Base-by-base conservation (phyloP, 2,888 invertebrate species). In the Bursaphelenchus okinawaensis region DNA sequence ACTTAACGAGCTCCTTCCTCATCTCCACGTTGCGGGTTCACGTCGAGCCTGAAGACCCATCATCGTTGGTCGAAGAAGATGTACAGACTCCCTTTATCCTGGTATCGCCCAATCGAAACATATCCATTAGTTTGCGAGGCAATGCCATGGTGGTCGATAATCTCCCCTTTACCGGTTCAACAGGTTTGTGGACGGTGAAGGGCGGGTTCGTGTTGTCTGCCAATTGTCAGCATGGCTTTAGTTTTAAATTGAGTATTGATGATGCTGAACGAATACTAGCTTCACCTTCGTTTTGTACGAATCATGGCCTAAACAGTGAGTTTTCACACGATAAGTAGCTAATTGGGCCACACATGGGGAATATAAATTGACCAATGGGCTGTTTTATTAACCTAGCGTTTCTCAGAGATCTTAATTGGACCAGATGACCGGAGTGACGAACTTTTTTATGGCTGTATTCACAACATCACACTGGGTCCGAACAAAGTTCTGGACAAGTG, bases 371-470 rank as follows among this genome's bases (percentile, higher is more conserved):
- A 16, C n/a, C 40, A 16, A 40, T 40, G 40, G 40, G 40, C 40
- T 40, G 40, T 3, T 40, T 40, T 40, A 40, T 40, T 12, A n/a
- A 4, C 40, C n/a, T n/a, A n/a, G n/a, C n/a, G n/a, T n/a, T n/a
- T n/a, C 68, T 52, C 51, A 70, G 70, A 69, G 27, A 57, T 70
- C 12, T 31, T 70, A 20, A 64, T 70, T 29, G 70, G 70, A n/a
- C 70, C 70, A 26, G 70, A 70, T 26, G 68, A 70, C 31, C 54
- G 63, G 8, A 54, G 40, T 23, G 27, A 50, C 27, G 63, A 70
- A 24, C 51, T 64, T 20, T 70, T 79, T 27, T 70, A 69, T 56
- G 79, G 79, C n/a, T 79, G 79, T 57, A 63, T 79, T 28, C 71
- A 73, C 52, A 73, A 79, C 63, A 66, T 79, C 27, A 68, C 70